Percentiles rank a stretch among this genome's conserved stretches.
Conservation (phyloP, 2,113 vertebrate genomes). For the Nyctibius bracteatus region DNA sequence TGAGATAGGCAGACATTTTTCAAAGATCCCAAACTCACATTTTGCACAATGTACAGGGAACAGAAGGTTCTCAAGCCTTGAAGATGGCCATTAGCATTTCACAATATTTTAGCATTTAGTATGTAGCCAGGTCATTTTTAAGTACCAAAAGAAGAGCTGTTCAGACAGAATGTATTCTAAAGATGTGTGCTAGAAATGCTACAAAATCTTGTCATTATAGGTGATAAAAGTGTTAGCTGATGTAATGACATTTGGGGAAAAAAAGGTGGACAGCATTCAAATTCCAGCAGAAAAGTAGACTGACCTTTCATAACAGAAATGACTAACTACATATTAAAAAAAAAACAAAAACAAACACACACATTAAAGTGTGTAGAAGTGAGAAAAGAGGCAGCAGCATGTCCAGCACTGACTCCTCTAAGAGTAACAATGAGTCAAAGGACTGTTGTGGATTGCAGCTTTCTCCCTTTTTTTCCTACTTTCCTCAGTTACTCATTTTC, state of each 20-base stretch:
- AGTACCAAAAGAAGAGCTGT: constrained; percentile 14
- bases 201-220: constrained; percentile 45
- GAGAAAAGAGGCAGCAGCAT: neutral
- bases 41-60: neutral
- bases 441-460: neutral
- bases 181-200: constrained; percentile 7
- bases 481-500: constrained; percentile 17
- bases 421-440: neutral
- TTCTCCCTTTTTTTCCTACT: neutral
- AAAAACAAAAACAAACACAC: neutral
- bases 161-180: constrained; percentile 12
- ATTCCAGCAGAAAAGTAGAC: constrained; percentile 50
- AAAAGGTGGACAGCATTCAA: constrained; percentile 50
- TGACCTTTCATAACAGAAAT: constrained; percentile 58
- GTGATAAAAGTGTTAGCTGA: constrained; percentile 40
- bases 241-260: constrained; percentile 48
- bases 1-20: neutral
- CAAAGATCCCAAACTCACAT: neutral
- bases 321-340: neutral
- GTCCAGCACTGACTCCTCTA: neutral
- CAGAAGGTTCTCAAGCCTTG: constrained; percentile 3
- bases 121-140: constrained; percentile 11
- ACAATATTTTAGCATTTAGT: neutral
- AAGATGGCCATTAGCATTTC: neutral
- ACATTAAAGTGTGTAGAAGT: neutral